Evolutionary conservation across 2,888 invertebrate species (phyloP), one percentile per base, ranked within the genome.

Genomic region (Lottia scabra): DNA sequence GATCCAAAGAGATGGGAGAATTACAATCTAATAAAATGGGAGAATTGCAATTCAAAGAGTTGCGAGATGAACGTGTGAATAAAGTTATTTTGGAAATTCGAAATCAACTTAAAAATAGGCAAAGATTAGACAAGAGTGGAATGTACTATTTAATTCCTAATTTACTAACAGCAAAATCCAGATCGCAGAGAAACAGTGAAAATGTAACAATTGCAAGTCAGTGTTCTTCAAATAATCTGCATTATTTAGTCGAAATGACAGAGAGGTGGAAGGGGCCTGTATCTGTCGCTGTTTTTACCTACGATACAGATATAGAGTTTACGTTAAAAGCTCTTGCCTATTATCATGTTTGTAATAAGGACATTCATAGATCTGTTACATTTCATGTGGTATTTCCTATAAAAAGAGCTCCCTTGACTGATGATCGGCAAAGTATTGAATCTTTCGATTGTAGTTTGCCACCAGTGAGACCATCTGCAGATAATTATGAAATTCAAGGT

Each of bases 371-470:
- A 64, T 89, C 88, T 74, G 90, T 91, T n/a, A 88, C 89, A 23
- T 90, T 92, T 78, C 91, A 92, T 78, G 80, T 92, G 44, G 91
- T 91, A 5, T 90, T 89, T 73, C 92, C 91, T 6, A 75, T 91
- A 15, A 81, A 73, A 68, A 73, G 79, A 12, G 71, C 80, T 19
- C 80, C 79, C 27, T 26, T 63, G 0, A 56, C 56, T 26, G 68
- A 56, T 56, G 23, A 19, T 23, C 19, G 10, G 10, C 72, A 23
- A 62, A 44, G 71, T 73, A 8, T 67, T 68, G 30, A 19, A 70
- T 44, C n/a, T 12, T 72, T 19, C 67, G 62, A 19, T 56, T 77
- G 68, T 48, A 48, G 19, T 68, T 69, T 56, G 0, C 56, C 23
- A 68, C 68, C 64, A 16, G 72, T 44, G n/a, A 23, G 48, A 8